Evolutionary conservation across 2,113 vertebrate genomes (phyloP), one percentile per base, ranked within the genome.

Genomic region (Elgaria multicarinata): DNA sequence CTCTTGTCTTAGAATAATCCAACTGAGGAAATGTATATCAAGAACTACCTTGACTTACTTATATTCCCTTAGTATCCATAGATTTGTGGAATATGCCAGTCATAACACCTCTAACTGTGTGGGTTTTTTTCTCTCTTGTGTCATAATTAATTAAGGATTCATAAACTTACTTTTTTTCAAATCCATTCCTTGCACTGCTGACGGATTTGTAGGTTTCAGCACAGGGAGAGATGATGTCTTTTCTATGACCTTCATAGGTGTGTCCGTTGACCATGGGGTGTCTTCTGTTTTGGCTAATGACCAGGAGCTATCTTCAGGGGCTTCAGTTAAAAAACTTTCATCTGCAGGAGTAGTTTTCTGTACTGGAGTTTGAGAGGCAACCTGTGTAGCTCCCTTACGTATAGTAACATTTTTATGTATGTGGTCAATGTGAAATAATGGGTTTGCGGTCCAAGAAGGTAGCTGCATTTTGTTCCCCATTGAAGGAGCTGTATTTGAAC

Each of bases 101-200:
- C 18, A 58, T 22, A 66, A 84, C 8, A 81, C 18, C 13, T 10
- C 26, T 22, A 83, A 39, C 31, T 50, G 42, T 90, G 26, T 26
- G n/a, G n/a, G 66, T 18, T 31, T 74, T 18, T 31, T 1, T 58
- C 78, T 14, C 28, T 85, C 78, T 42, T 39, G 9, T 64, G 44
- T 82, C 53, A 83, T 83, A 90, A 90, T 83, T 66, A 67, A 83
- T 50, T 90, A 82, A 0, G 5, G 28, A 89, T 28, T 1, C 66
- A 36, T 72, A 62, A 85, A 93, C 93, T 95, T 95, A 97, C 96
- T 93, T 95, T 93, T 94, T 88, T 89, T 93, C 80, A 90, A 46
- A 87, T 93, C 82, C 82, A 55, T 66, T 20, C 87, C 79, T 86
- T 91, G 90, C 78, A 93, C 79, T 33, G 79, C 31, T 44, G 91